These are phyloP conservation scores for Phalacrocorax brasilianus DNA, from an alignment of 2,113 vertebrate species.

Conservation along the genomic window DNA sequence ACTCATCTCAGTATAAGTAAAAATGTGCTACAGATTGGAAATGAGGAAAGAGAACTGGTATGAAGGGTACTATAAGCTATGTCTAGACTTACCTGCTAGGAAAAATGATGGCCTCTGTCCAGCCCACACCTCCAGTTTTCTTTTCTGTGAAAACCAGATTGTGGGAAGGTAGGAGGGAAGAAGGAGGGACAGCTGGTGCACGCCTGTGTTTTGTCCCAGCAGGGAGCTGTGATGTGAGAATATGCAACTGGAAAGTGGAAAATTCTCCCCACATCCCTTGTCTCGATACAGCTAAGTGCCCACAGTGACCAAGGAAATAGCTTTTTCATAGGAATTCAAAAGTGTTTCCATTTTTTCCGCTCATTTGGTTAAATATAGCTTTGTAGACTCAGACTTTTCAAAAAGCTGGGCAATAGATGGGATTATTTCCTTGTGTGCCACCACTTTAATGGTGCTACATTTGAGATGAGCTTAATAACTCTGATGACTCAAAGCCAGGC, in stretches of 20 bases:
- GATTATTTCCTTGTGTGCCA: neutral
- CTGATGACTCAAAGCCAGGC: neutral
- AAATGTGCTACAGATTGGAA: slow-evolving; percentile 19
- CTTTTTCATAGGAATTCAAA: neutral
- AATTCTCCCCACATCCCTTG: neutral
- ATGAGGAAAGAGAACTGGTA: neutral
- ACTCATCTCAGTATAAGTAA: neutral
- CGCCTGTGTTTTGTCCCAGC: slow-evolving; percentile 23
- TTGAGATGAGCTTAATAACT: neutral
- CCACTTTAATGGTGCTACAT: neutral
- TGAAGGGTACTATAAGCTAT: slow-evolving; percentile 24
- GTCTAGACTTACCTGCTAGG: slow-evolving; percentile 63
- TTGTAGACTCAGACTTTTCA: neutral
- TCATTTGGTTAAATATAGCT: neutral
- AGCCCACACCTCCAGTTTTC: slow-evolving; percentile 41
- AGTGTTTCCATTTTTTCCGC: neutral
- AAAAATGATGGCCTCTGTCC: slow-evolving; percentile 42
- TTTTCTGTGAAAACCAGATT: slow-evolving; percentile 42
- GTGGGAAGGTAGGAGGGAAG: slow-evolving; percentile 47
- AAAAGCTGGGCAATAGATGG: neutral
- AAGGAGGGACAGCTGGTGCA: slow-evolving; percentile 35
- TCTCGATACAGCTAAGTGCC: neutral
- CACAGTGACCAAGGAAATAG: neutral
- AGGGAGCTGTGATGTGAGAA: slow-evolving; percentile 13
- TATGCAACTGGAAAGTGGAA: slow-evolving; percentile 43